Percentiles rank a stretch among this genome's conserved stretches.
Evolutionary conservation across 2,888 invertebrate genomes (phyloP).

Genomic region (Herminia tarsipennalis): DNA sequence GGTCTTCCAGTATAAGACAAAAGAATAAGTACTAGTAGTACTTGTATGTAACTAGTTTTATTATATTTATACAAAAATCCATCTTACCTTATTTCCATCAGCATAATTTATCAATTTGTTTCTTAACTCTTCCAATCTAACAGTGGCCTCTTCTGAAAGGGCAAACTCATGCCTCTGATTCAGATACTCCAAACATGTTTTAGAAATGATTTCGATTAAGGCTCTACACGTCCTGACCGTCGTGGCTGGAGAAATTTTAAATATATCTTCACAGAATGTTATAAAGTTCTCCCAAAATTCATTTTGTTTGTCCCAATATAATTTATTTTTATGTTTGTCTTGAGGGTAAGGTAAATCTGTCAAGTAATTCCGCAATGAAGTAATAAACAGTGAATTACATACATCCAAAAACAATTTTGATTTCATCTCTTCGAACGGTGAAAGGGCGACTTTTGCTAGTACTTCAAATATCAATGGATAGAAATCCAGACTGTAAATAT

Average conservation of each 20-base stretch:
- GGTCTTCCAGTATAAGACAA: no score
- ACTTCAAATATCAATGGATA: constrained; percentile 69
- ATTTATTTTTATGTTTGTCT: constrained; percentile 34
- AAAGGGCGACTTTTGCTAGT: constrained; percentile 64
- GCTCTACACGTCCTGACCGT: constrained; percentile 64
- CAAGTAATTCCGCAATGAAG: constrained; percentile 59
- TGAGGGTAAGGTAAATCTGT: constrained; percentile 62
- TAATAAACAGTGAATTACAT: constrained; percentile 66
- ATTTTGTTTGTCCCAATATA: constrained; percentile 67
- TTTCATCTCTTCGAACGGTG: constrained; percentile 66
- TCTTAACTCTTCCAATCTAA: constrained; percentile 52
- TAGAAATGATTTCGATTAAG: constrained; percentile 60
- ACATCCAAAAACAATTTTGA: constrained; percentile 60
- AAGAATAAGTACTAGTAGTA: no score
- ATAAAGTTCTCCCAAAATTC: constrained; percentile 70
- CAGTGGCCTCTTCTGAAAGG: constrained; percentile 48
- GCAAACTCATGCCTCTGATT: constrained; percentile 52
- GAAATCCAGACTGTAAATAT: constrained; percentile 59
- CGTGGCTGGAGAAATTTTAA: constrained; percentile 63
- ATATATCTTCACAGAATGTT: constrained; percentile 62
- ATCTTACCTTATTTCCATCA: constrained; percentile 54
- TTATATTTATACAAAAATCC: no score
- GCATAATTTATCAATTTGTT: constrained; percentile 51
- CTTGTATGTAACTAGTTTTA: no score
- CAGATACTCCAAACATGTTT: constrained; percentile 58